Base-by-base conservation (phyloP, 92 coral and sea anemone species). In the Paramuricea clavata region DNA sequence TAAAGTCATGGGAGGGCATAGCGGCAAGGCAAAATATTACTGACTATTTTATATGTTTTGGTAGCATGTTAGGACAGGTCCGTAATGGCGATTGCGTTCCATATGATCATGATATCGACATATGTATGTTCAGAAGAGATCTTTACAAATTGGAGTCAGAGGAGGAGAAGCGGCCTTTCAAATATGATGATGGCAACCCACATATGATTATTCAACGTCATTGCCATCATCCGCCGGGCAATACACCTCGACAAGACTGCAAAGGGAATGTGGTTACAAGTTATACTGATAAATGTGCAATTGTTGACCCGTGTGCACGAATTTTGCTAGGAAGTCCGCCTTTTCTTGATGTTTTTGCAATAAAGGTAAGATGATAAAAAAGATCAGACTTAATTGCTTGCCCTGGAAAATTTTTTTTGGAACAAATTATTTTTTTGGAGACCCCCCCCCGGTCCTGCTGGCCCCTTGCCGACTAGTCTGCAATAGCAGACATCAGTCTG, bases 301-400 rank as follows among this genome's bases (percentile, higher is more conserved):
- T 88, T 47, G 84, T 82, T 57, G 91, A 88, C 33, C 91, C 91
- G 0, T 72, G 73, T 22, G 91, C 88, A n/a, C 61, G 91, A 28
- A n/a, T n/a, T n/a, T n/a, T n/a, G n/a, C n/a, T n/a, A n/a, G n/a
- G n/a, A n/a, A n/a, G n/a, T n/a, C n/a, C n/a, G n/a, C n/a, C n/a
- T n/a, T n/a, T n/a, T n/a, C n/a, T n/a, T n/a, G n/a, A n/a, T n/a
- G n/a, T n/a, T n/a, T n/a, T n/a, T n/a, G n/a, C n/a, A n/a, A n/a
- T n/a, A n/a, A n/a, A n/a, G n/a, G n/a, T n/a, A n/a, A n/a, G n/a
- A n/a, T n/a, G n/a, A n/a, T n/a, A n/a, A n/a, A n/a, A n/a, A n/a
- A n/a, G n/a, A n/a, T n/a, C n/a, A n/a, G n/a, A n/a, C n/a, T n/a
- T n/a, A n/a, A n/a, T n/a, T n/a, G n/a, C n/a, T n/a, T n/a, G n/a